Evolutionary conservation across 2,797 vertebrate species (phyloP).

Genomic region (Betta splendens): DNA sequence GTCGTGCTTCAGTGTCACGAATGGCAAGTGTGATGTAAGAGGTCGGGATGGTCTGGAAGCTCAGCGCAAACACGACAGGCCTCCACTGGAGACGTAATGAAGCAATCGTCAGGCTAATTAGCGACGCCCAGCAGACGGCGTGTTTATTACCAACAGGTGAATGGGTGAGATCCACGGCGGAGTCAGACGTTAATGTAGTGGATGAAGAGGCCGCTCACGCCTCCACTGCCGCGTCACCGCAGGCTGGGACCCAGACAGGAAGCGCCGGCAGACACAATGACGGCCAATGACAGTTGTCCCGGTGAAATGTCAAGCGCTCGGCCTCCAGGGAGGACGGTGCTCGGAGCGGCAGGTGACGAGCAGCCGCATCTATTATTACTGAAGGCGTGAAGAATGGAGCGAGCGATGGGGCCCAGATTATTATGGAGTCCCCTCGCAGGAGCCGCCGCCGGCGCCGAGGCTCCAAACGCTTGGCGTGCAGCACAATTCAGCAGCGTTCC

Average conservation of each 20-base stretch:
- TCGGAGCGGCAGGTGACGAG: constrained; percentile 52
- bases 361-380: constrained; percentile 59
- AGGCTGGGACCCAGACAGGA: too few species aligned
- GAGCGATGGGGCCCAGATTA: constrained; percentile 18
- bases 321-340: constrained; percentile 40
- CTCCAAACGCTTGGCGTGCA: constrained; percentile 13
- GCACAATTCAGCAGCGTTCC: constrained; percentile 19
- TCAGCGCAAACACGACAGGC: constrained; percentile 20
- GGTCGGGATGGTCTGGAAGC: constrained; percentile 23
- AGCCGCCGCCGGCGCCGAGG: too few species aligned
- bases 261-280: too few species aligned
- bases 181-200: too few species aligned
- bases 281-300: constrained; percentile 64
- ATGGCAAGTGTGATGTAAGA: constrained; percentile 31
- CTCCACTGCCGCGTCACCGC: too few species aligned
- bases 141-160: too few species aligned
- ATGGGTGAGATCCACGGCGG: too few species aligned
- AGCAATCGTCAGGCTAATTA: constrained; percentile 80
- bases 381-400: constrained; percentile 33
- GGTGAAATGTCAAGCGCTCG: constrained; percentile 78
- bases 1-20: constrained; percentile 6
- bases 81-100: constrained; percentile 74
- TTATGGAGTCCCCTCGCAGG: too few species aligned
- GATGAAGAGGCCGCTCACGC: too few species aligned
- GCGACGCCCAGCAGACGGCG: constrained; percentile 30